phyloP scores from a whole-genome alignment of 2,888 invertebrate genomes.

The Argyresthia goedartella region DNA sequence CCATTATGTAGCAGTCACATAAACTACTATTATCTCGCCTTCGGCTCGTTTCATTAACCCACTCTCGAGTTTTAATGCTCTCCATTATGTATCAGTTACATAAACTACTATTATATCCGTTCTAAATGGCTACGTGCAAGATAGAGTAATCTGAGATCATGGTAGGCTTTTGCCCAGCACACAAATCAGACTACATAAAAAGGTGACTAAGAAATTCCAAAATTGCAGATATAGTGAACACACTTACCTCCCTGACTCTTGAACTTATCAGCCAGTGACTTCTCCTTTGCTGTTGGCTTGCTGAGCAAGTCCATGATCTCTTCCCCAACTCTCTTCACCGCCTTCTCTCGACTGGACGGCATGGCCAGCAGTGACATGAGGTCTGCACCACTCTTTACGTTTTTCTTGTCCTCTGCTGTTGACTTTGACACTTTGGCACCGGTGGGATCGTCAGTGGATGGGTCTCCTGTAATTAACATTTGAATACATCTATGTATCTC shows the following conservation, averaged over 20 bases:
- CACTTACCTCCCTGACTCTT: conserved; percentile 88
- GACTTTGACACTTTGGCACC: conserved; percentile 56
- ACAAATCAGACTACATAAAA: too few species aligned
- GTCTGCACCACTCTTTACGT: conserved; percentile 73
- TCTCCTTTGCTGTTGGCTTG: conserved; percentile 96
- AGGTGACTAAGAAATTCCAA: too few species aligned
- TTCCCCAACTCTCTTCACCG: conserved; percentile 94
- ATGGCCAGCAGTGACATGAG: conserved; percentile 88
- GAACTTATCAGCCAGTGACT: conserved; percentile 94
- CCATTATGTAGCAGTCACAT: too few species aligned
- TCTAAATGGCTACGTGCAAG: too few species aligned
- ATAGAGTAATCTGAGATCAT: too few species aligned
- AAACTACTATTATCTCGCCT: too few species aligned
- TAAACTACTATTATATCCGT: too few species aligned
- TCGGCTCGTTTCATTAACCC: too few species aligned
- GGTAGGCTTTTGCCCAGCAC: too few species aligned
- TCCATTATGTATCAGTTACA: too few species aligned
- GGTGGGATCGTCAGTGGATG: conserved; percentile 36
- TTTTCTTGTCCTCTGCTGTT: conserved; percentile 68
- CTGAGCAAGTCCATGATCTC: conserved; percentile 94
- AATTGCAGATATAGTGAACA: background rate
- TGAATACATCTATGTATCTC: too few species aligned
- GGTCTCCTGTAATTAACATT: conserved; percentile 31
- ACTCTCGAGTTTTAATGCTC: too few species aligned
- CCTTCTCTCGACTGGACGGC: conserved; percentile 95